Percentiles rank a stretch among this genome's conserved stretches.
Conservation (phyloP, 2,797 vertebrate genomes). For the Anguilla pacifica region DNA sequence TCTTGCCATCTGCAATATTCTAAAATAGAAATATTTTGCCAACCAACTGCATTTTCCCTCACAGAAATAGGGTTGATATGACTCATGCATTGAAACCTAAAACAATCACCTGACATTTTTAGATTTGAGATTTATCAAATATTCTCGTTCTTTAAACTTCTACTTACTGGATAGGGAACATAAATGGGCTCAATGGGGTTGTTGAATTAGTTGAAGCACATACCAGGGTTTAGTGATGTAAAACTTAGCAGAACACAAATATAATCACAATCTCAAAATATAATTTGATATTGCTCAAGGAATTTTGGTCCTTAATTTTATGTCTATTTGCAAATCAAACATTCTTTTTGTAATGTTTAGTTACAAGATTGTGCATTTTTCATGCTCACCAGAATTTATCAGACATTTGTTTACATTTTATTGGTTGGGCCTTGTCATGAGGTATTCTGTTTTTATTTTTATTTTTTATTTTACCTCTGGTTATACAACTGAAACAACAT, state of each 20-base stretch:
- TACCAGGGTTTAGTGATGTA: background rate
- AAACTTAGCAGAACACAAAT: background rate
- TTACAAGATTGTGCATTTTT: background rate
- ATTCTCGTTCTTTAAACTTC: background rate
- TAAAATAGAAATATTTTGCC: background rate
- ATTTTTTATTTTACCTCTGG: background rate
- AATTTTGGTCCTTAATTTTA: background rate
- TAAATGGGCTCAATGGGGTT: background rate
- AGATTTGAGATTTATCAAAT: background rate
- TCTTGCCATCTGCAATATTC: background rate
- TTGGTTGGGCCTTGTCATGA: background rate
- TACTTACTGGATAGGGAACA: background rate
- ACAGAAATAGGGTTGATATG: background rate
- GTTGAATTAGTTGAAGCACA: background rate
- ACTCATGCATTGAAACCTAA: background rate
- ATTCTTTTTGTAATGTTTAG: background rate
- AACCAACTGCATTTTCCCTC: background rate
- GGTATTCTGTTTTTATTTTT: background rate
- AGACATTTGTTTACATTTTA: background rate
- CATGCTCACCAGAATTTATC: background rate
- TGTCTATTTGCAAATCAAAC: background rate
- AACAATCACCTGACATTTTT: background rate
- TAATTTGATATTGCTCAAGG: background rate
- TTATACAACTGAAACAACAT: constrained; percentile 20
- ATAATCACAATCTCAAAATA: background rate